Base-by-base conservation (phyloP, 1,140 invertebrate species). In the Heliconius himera region DNA sequence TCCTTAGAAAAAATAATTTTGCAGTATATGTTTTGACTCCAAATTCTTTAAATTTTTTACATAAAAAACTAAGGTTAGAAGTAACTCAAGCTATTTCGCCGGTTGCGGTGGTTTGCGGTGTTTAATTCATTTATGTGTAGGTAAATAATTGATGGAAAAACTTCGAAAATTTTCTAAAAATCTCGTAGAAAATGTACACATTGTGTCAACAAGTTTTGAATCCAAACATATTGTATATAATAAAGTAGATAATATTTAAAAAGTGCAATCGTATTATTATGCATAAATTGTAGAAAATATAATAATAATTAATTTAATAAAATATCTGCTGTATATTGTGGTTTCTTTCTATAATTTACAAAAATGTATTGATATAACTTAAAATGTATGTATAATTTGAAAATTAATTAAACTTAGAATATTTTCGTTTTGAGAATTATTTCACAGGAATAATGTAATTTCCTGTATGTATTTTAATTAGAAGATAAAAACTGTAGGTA, bases 251-350 rank as follows among this genome's bases (percentile, higher is more conserved):
- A 84, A 86, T 88, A 88, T 88, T 90, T 84, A 83, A 85, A 89
- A 90, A 89, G 90, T 93, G 91, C 91, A 93, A 92, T 93, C 90
- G 87, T 91, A 89, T 81, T 88, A 89, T 83, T 87, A 83, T 85
- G 82, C 83, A 80, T 83, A 85, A 88, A 83, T 84, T 87, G 83
- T 87, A 86, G 81, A 46, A 70, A 78, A 83, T 80, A 83, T 83
- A 80, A 77, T 74, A 54, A 56, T 56, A 56, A 56, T 56, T 66
- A 66, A 29, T 66, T 66, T 66, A 66, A 66, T 16, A 66, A 66
- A 80, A 79, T 75, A 77, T 56, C 71, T 77, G 71, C 60, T 78
- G 70, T 82, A 80, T 73, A 81, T 81, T 74, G 80, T 76, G 70
- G 70, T 79, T 77, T 75, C 22, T 16, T 75, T 74, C 4, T 56